Evolutionary conservation across 2,797 vertebrate species (phyloP).

Genomic region (Eutrigla gurnardus): DNA sequence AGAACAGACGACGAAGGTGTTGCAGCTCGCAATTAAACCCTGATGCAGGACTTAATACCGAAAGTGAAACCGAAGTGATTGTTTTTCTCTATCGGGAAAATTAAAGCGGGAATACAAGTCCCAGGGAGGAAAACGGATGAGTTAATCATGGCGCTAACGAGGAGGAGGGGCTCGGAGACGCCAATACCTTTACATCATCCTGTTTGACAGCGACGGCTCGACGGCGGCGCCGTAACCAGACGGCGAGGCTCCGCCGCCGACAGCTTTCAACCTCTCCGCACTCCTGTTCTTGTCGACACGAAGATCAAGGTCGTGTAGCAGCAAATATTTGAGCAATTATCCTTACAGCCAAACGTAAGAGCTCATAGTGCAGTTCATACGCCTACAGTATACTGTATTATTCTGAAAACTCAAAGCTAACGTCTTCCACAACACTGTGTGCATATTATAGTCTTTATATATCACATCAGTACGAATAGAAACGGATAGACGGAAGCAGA

Average conservation of each 20-base stretch:
- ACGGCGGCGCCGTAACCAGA: conserved; percentile 46
- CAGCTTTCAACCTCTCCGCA: conserved; percentile 45
- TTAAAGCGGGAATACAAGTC: conserved; percentile 59
- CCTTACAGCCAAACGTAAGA: conserved; percentile 5
- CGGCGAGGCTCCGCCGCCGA: conserved; percentile 25
- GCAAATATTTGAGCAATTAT: conserved; percentile 63
- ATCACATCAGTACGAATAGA: conserved; percentile 18
- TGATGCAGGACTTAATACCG: conserved; percentile 7
- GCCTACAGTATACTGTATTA: neutral
- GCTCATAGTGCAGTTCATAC: conserved; percentile 15
- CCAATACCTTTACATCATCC: conserved; percentile 65
- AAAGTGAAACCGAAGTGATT: conserved; percentile 54
- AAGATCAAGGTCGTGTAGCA: conserved; percentile 47
- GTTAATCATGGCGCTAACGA: conserved; percentile 73
- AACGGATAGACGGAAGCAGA: neutral
- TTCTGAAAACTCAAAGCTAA: neutral
- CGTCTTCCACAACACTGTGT: neutral
- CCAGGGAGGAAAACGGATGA: conserved; percentile 65
- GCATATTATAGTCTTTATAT: neutral
- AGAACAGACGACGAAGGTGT: neutral
- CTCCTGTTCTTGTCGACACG: conserved; percentile 42
- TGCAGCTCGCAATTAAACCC: conserved; percentile 45
- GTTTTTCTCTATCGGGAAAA: conserved; percentile 58
- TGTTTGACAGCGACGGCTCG: conserved; percentile 64
- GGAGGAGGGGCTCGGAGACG: conserved; percentile 34